Conservation (phyloP, 2,113 vertebrate species). For the Cnemophilus loriae region DNA sequence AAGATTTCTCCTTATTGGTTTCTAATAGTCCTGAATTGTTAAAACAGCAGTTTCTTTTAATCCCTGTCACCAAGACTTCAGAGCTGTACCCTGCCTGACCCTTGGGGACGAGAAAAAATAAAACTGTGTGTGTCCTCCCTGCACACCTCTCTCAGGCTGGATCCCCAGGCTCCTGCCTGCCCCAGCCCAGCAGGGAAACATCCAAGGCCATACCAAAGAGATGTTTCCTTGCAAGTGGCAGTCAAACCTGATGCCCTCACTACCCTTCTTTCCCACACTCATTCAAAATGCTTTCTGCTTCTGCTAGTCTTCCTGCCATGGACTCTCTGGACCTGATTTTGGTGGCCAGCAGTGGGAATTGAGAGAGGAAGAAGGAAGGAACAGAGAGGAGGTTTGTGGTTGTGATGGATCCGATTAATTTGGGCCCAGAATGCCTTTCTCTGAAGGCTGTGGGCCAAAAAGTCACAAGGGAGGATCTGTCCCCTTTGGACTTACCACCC, state of each 20-base stretch:
- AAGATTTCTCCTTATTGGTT: constrained; percentile 54
- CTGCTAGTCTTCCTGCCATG: background rate
- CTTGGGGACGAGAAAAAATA: background rate
- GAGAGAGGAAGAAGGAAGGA: background rate
- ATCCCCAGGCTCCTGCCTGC: background rate
- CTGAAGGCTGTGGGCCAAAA: background rate
- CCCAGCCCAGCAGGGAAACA: background rate
- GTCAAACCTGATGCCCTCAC: background rate
- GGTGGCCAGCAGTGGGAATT: background rate
- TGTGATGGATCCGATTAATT: background rate
- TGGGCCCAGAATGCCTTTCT: background rate
- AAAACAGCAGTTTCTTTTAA: constrained; percentile 34
- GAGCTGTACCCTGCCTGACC: background rate
- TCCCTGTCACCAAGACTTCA: constrained; percentile 12
- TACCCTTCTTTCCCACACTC: background rate
- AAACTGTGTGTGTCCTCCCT: background rate
- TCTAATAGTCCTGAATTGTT: constrained; percentile 67
- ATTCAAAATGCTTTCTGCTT: background rate
- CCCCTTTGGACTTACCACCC: background rate
- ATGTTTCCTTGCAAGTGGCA: background rate
- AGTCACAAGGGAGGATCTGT: background rate
- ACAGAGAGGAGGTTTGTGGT: constrained; percentile 17
- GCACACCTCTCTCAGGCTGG: background rate
- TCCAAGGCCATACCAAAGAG: background rate
- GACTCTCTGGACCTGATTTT: background rate